phyloP scores from a whole-genome alignment of 2,797 vertebrate genomes.

The Centropyge bicolor region DNA sequence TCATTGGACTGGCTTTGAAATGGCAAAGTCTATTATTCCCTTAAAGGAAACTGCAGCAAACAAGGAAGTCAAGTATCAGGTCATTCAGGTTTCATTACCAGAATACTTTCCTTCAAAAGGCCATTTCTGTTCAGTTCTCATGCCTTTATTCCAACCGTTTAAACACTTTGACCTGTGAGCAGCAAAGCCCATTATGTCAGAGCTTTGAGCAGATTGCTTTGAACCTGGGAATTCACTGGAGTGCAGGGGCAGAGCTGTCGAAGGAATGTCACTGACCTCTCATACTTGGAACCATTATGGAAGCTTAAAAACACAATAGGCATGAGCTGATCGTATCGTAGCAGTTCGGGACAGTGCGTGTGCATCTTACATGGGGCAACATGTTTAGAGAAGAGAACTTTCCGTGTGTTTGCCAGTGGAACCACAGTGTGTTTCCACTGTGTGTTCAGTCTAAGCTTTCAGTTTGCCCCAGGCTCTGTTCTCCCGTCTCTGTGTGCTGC shows the following conservation, averaged over 20 bases:
- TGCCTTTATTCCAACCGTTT: conserved; percentile 7
- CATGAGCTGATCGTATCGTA: conserved; percentile 11
- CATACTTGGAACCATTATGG: conserved; percentile 20
- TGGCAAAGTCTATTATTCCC: conserved; percentile 13
- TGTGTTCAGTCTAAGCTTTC: conserved; percentile 44
- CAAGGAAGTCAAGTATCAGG: conserved; percentile 14
- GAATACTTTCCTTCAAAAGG: conserved; percentile 7
- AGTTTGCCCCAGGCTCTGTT: conserved; percentile 30
- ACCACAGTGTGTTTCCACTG: conserved; percentile 48
- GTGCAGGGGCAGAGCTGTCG: conserved; percentile 7
- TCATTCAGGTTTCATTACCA: conserved; percentile 21
- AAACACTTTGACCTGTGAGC: conserved; percentile 28
- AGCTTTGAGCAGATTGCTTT: conserved; percentile 40
- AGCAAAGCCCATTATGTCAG: conserved; percentile 18
- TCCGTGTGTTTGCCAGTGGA: conserved; percentile 45
- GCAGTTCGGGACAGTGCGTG: conserved; percentile 1
- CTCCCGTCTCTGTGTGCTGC: conserved; percentile 22
- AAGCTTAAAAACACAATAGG: conserved; percentile 11
- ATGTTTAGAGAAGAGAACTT: conserved; percentile 47
- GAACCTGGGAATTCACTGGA: conserved; percentile 36
- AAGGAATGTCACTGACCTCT: conserved; percentile 30
- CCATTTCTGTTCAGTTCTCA: conserved; percentile 1
- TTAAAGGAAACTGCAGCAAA: conserved; percentile 11
- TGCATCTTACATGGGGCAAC: conserved; percentile 30
- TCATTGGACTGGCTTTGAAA: not conserved